phyloP scores from a whole-genome alignment of 2,888 invertebrate genomes.

The Drymonia ruficornis region DNA sequence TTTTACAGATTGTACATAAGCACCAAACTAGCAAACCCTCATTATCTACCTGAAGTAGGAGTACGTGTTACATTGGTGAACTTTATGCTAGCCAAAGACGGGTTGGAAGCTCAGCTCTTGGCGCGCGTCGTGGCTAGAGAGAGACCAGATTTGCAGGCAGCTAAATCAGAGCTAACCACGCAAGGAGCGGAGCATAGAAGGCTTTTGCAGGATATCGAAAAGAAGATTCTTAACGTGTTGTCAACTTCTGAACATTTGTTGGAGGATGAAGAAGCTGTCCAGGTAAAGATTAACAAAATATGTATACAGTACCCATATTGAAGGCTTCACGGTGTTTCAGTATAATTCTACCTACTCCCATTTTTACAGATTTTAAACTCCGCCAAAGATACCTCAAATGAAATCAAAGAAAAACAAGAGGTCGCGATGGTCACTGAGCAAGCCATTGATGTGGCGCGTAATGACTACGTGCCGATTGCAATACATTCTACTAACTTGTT shows the following conservation, averaged over 20 bases:
- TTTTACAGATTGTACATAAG: constrained; percentile 93
- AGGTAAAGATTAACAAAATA: constrained; percentile 48
- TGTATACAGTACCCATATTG: neutral
- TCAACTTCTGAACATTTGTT: constrained; percentile 84
- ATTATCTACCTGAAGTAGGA: constrained; percentile 96
- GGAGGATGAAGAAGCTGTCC: constrained; percentile 96
- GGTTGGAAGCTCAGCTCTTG: constrained; percentile 94
- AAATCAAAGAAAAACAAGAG: constrained; percentile 95
- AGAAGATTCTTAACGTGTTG: constrained; percentile 90
- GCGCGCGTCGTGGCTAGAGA: constrained; percentile 96
- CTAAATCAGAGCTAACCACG: constrained; percentile 94
- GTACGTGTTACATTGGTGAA: constrained; percentile 96
- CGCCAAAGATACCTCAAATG: constrained; percentile 95
- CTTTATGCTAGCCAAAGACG: constrained; percentile 96
- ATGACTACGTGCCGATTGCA: constrained; percentile 96
- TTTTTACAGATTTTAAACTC: constrained; percentile 89
- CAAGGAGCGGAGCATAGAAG: constrained; percentile 95
- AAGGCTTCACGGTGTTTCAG: too few species aligned
- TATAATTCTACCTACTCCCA: neutral
- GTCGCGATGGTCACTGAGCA: constrained; percentile 95
- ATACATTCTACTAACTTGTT: constrained; percentile 95
- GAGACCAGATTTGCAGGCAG: constrained; percentile 95
- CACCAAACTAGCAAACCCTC: constrained; percentile 96
- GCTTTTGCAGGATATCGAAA: constrained; percentile 94
- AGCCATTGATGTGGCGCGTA: constrained; percentile 93